Conservation (phyloP, 2,888 invertebrate species). For the Lepidonotus clava region DNA sequence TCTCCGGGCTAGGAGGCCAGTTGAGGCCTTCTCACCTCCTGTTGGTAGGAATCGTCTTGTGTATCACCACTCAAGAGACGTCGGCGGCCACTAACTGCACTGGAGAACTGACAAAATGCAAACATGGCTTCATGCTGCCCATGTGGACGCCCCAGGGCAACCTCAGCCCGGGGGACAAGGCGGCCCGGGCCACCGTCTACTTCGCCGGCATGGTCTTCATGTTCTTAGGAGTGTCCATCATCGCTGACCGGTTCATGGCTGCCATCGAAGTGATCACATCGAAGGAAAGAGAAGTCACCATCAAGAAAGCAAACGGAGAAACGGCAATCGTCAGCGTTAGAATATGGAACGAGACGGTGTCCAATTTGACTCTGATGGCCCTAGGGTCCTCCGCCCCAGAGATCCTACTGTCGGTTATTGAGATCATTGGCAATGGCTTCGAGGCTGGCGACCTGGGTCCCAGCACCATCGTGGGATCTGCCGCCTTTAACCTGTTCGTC, state of each 20-base stretch:
- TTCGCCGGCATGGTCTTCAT: constrained; percentile 93
- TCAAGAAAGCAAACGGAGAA: constrained; percentile 93
- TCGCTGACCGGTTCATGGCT: constrained; percentile 99
- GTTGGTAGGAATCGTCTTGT: neutral
- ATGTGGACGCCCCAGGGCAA: constrained; percentile 91
- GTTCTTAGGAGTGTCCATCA: constrained; percentile 99
- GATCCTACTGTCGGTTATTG: constrained; percentile 97
- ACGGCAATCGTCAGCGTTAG: constrained; percentile 93
- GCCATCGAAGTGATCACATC: constrained; percentile 99
- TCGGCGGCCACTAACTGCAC: constrained; percentile 39
- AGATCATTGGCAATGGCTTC: constrained; percentile 92
- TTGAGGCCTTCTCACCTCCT: constrained; percentile 13
- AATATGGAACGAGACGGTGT: constrained; percentile 99
- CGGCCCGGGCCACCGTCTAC: constrained; percentile 93
- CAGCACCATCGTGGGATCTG: constrained; percentile 98
- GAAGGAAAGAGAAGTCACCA: constrained; percentile 95
- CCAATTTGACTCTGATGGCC: constrained; percentile 99
- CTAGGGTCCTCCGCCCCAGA: constrained; percentile 99
- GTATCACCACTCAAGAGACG: neutral
- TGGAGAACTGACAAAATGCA: constrained; percentile 83
- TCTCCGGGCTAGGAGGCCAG: neutral
- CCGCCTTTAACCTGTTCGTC: constrained; percentile 98
- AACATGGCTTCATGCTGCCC: constrained; percentile 92
- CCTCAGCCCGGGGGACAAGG: constrained; percentile 84
- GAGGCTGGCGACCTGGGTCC: constrained; percentile 98